Conservation (phyloP, 2,888 invertebrate genomes). For the Polietes domitor region DNA sequence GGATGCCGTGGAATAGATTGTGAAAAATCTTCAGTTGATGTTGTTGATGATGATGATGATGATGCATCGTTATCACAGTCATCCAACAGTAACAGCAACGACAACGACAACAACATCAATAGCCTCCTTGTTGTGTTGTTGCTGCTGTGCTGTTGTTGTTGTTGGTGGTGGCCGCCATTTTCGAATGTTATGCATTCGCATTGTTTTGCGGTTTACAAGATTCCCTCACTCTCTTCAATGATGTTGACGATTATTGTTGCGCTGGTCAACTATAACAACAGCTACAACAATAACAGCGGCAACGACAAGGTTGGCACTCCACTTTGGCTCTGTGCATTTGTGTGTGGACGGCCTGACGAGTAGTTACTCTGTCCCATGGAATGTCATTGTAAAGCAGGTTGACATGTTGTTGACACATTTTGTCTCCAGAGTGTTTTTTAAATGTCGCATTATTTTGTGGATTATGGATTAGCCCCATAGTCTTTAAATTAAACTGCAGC, state of each 20-base stretch:
- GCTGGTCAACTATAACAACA: constrained; percentile 29
- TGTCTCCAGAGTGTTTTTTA: constrained; percentile 64
- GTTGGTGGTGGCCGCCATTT: constrained; percentile 61
- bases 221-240: constrained; percentile 51
- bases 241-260: constrained; percentile 52
- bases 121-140: constrained; percentile 20
- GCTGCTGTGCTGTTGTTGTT: background rate
- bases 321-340: background rate
- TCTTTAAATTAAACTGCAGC: constrained; percentile 41
- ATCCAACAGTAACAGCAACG: constrained; percentile 36
- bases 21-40: constrained; percentile 25
- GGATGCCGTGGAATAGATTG: background rate
- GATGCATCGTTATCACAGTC: constrained; percentile 53
- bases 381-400: constrained; percentile 62
- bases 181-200: constrained; percentile 62
- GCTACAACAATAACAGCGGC: too few relatives aligned
- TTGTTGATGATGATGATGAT: constrained; percentile 22
- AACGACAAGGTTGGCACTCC: background rate
- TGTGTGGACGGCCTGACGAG: background rate
- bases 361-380: constrained; percentile 51
- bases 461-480: constrained; percentile 53
- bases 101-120: constrained; percentile 54
- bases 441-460: constrained; percentile 59
- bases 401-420: constrained; percentile 64
- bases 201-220: constrained; percentile 65